Evolutionary conservation across 2,888 invertebrate species (phyloP).

Genomic region (Liodrosophila aerea): DNA sequence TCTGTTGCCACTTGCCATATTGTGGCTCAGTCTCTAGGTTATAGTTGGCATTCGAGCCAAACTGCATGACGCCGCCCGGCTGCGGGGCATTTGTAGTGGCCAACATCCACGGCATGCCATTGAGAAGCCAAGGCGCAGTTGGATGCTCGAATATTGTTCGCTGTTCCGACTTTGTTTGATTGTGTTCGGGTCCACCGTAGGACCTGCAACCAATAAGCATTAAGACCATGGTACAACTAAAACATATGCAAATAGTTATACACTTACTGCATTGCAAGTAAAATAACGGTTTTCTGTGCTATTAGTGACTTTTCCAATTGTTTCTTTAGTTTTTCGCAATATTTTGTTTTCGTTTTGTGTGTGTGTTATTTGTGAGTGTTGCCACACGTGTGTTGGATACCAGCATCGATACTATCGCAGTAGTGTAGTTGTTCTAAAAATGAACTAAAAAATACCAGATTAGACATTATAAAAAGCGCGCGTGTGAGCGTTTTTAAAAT

Average conservation of each 20-base stretch:
- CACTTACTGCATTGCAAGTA: conserved; percentile 49
- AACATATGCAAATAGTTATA: not conserved
- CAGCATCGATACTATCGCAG: not conserved
- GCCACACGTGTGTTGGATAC: not conserved
- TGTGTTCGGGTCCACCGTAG: conserved; percentile 47
- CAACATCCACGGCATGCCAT: conserved; percentile 84
- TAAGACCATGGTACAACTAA: not conserved
- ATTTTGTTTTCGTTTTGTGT: not conserved
- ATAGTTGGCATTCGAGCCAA: conserved; percentile 51
- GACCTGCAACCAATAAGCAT: conserved; percentile 33
- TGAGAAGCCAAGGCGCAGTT: conserved; percentile 76
- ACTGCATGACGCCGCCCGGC: conserved; percentile 79
- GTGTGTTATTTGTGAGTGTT: too few species aligned
- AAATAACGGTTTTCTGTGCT: conserved; percentile 12
- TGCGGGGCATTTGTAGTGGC: conserved; percentile 81
- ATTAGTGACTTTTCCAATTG: conserved; percentile 27
- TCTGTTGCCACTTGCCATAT: conserved; percentile 68
- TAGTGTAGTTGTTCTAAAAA: conserved; percentile 19
- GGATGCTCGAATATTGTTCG: conserved; percentile 36
- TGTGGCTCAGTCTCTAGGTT: conserved; percentile 45
- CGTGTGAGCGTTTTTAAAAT: conserved; percentile 35
- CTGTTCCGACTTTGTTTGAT: conserved; percentile 6
- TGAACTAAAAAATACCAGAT: conserved; percentile 42
- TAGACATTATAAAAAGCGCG: conserved; percentile 50
- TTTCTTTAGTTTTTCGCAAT: conserved; percentile 35